Percentiles rank a stretch among this genome's conserved stretches.
Conservation (phyloP, 2,113 vertebrate genomes). For the Tursiops truncatus region DNA sequence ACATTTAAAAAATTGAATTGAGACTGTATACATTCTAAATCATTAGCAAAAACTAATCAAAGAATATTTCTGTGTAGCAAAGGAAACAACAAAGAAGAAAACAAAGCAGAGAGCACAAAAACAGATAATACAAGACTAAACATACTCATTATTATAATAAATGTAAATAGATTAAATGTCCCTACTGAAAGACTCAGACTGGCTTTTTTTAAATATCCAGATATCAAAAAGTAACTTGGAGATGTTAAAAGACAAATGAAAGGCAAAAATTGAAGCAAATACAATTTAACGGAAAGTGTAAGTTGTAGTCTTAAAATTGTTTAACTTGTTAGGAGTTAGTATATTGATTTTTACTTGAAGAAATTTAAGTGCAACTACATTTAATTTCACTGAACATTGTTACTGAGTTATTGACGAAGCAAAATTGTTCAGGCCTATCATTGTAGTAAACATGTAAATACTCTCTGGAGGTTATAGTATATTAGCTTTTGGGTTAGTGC, state of each 20-base stretch:
- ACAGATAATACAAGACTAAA: background rate
- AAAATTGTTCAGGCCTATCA: background rate
- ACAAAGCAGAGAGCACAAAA: background rate
- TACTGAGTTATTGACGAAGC: background rate
- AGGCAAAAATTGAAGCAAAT: background rate
- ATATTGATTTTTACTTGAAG: background rate
- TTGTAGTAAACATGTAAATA: background rate
- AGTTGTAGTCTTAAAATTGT: background rate
- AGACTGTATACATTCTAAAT: background rate
- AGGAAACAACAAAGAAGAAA: background rate
- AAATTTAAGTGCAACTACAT: background rate
- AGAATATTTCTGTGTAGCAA: background rate
- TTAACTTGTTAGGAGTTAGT: background rate
- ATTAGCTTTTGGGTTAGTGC: background rate
- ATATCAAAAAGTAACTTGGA: background rate
- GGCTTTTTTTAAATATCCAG: background rate
- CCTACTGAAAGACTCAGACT: background rate
- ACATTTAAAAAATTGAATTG: conserved; percentile 1
- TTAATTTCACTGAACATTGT: background rate
- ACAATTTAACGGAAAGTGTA: background rate
- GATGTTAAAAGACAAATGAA: conserved; percentile 1
- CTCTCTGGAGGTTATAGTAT: background rate
- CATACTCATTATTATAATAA: background rate
- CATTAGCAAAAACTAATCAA: conserved; percentile 20
- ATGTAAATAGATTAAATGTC: background rate